Evolutionary conservation across 2,888 invertebrate genomes (phyloP).

Genomic region (Campopleginae sp.): DNA sequence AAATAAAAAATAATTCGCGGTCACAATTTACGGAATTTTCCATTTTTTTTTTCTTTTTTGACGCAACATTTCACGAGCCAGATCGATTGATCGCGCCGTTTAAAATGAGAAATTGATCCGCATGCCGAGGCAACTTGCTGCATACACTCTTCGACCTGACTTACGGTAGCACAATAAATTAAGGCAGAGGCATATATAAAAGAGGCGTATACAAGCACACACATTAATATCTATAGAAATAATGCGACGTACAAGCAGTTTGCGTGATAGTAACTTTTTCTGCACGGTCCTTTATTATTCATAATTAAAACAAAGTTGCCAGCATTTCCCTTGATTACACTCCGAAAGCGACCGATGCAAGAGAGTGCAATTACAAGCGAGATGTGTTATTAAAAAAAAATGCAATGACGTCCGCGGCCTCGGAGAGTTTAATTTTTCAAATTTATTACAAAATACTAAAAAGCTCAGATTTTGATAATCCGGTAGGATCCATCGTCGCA

Average conservation of each 20-base stretch:
- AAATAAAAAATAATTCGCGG: background rate
- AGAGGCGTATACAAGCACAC: conserved; percentile 12
- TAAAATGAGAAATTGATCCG: conserved; percentile 53
- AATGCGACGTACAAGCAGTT: conserved; percentile 24
- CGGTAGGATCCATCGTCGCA: background rate
- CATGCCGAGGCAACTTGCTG: conserved; percentile 38
- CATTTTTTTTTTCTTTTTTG: background rate
- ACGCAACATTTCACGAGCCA: conserved; percentile 27
- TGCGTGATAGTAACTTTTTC: conserved; percentile 56
- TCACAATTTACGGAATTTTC: background rate
- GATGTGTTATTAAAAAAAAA: conserved; percentile 56
- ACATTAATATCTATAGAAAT: conserved; percentile 26
- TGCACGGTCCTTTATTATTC: conserved; percentile 60
- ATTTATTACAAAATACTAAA: conserved; percentile 10
- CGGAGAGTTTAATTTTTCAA: conserved; percentile 15
- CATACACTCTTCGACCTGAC: conserved; percentile 46
- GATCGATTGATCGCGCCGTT: conserved; percentile 44
- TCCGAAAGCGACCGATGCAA: conserved; percentile 42
- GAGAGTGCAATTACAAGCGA: conserved; percentile 53
- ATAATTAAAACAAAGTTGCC: conserved; percentile 70
- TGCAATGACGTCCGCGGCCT: conserved; percentile 40
- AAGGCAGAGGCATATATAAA: conserved; percentile 8
- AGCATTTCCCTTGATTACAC: conserved; percentile 73
- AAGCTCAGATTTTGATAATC: background rate
- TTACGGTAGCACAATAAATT: conserved; percentile 50